Evolutionary conservation across 2,797 vertebrate species (phyloP).

Genomic region (Cynodonichthys magdalenae): DNA sequence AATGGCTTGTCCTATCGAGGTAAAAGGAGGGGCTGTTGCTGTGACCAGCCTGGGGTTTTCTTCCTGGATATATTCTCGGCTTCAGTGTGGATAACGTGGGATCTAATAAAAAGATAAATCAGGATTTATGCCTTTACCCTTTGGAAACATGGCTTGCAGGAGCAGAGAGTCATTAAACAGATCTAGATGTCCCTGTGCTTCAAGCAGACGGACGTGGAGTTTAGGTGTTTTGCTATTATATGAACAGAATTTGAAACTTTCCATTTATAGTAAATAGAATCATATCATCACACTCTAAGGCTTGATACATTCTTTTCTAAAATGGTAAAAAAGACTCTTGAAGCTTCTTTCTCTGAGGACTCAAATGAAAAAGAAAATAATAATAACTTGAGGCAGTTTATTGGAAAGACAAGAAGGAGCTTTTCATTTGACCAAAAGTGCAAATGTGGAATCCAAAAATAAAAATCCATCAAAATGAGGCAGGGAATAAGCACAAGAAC

Average conservation of each 20-base stretch:
- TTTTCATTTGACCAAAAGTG: no score
- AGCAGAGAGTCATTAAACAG: constrained; percentile 67
- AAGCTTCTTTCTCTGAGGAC: neutral
- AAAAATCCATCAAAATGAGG: no score
- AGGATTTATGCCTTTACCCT: constrained; percentile 79
- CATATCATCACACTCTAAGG: neutral
- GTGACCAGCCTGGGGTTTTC: constrained; percentile 49
- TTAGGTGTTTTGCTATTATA: constrained; percentile 10
- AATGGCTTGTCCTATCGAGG: constrained; percentile 65
- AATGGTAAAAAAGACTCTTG: neutral
- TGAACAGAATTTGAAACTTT: constrained; percentile 2
- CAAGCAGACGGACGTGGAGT: constrained; percentile 17
- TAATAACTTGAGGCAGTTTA: neutral
- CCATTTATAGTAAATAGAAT: constrained; percentile 12
- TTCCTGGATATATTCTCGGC: constrained; percentile 62
- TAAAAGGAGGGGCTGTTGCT: constrained; percentile 47
- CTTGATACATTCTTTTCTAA: neutral
- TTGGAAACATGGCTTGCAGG: constrained; percentile 72
- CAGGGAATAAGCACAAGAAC: no score
- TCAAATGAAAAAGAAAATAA: neutral
- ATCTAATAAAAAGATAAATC: constrained; percentile 66
- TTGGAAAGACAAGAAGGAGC: no score
- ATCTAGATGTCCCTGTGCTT: constrained; percentile 52
- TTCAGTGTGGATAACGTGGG: constrained; percentile 58
- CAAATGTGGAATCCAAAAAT: no score